Base-by-base conservation (phyloP, 2,113 vertebrate genomes). In the Hyperopisus bebe region DNA sequence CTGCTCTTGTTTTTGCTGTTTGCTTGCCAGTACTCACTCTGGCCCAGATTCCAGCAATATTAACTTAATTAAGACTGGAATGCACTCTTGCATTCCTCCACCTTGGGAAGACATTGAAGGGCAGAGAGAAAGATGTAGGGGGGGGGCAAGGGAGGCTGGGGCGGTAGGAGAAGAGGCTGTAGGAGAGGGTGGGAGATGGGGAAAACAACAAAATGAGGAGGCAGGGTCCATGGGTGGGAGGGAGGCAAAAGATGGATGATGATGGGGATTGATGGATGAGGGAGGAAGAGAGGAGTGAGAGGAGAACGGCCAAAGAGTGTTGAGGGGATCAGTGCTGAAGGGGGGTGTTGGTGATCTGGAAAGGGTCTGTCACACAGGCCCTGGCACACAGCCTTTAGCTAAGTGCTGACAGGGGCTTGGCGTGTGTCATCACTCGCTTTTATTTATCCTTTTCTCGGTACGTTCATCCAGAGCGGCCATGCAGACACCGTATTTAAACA, bases 31-130 rank as follows among this genome's bases (percentile, higher is more conserved):
- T 94, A 95, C 95, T 92, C 88, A 92, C 94, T 92, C 92, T 92
- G 93, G 92, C 93, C 94, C 91, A 92, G 94, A 97, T 97, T 96
- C 95, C 95, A 93, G 94, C 92, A 94, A 95, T 96, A 97, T 96
- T 97, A 96, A 95, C 94, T 97, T 97, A 94, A 97, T 97, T 97
- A 97, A 96, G 96, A 93, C 92, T 94, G 96, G 97, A 97, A 97
- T 97, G 96, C 92, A 92, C 90, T 6, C 42, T 92, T 91, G 93
- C 95, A 96, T 97, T 97, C 96, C 94, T 95, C 82, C 31, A 90
- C 0, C 2, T 92, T 92, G 93, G 92, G 93, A 42, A 31, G 87
- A 90, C 51, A 86, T 89, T 88, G 47, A 31, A 5, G 17, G 88
- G 19, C 15, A 31, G 70, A 55, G 70, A 21, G 70, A 35, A 35